These are phyloP conservation scores for Theonella swinhoei DNA, from an alignment of 37 sponge, comb jelly and placozoan genomes.

Conservation along the genomic window DNA sequence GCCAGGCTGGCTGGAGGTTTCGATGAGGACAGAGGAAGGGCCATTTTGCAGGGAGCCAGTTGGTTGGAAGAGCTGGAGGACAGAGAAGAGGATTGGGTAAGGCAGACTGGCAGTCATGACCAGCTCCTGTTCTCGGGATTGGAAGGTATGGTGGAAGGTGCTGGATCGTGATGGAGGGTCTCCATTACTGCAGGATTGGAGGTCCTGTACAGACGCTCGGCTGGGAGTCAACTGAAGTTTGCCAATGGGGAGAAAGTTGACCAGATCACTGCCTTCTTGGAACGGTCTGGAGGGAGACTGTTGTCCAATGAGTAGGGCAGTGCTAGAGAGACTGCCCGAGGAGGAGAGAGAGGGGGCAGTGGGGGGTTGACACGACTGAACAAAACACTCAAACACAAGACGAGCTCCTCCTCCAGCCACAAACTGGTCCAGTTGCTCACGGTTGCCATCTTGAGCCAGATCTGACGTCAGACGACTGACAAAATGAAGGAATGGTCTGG, in stretches of 20 bases:
- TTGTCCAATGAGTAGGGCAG: constrained; percentile 26
- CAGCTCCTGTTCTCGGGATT: constrained; percentile 19
- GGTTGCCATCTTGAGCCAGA: not conserved
- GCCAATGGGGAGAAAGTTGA: constrained; percentile 46
- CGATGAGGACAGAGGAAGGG: constrained; percentile 39
- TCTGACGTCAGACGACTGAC: not conserved
- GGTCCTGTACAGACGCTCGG: constrained; percentile 7
- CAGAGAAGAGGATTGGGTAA: constrained; percentile 48
- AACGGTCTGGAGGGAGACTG: constrained; percentile 27
- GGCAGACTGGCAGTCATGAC: constrained; percentile 16
- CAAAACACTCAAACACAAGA: constrained; percentile 40
- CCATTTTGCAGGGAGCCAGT: constrained; percentile 9
- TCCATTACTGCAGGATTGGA: not conserved
- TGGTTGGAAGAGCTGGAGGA: constrained; percentile 34
- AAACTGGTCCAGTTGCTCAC: constrained; percentile 6
- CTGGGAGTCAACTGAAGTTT: not conserved
- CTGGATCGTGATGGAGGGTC: constrained; percentile 20
- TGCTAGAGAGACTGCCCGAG: not conserved
- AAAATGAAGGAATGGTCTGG: constrained; percentile 35
- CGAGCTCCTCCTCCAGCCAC: constrained; percentile 42
- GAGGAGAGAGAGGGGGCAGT: not conserved
- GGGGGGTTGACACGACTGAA: constrained; percentile 5
- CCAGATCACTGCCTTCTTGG: constrained; percentile 16
- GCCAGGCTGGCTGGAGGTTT: not conserved
- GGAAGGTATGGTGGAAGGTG: constrained; percentile 39